Percentiles rank a stretch among this genome's conserved stretches.
phyloP scores from a whole-genome alignment of 1,140 invertebrate species.

The Melitaea cinxia region DNA sequence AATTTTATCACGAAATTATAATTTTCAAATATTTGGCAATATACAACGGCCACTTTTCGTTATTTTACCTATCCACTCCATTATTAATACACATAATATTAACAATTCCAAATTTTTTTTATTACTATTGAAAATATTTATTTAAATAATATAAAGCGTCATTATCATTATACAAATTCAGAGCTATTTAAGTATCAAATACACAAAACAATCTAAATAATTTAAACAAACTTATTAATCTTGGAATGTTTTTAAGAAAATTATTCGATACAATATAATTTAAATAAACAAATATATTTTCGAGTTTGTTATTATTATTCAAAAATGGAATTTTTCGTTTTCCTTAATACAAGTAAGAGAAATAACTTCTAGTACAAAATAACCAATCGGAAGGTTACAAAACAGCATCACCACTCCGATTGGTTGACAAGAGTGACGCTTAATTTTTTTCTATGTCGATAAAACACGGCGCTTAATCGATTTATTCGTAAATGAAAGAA shows the following conservation, averaged over 20 bases:
- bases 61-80: slow-evolving; percentile 1
- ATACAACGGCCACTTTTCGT: too few species aligned
- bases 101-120: background rate
- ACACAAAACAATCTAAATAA: background rate
- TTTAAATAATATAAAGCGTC: slow-evolving; percentile 7
- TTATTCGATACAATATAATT: background rate
- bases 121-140: background rate
- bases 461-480: slow-evolving; percentile 7
- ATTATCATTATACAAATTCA: background rate
- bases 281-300: background rate
- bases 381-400: slow-evolving; percentile 2
- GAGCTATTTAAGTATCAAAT: background rate
- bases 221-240: background rate
- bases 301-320: background rate
- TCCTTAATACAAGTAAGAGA: slow-evolving; percentile 23
- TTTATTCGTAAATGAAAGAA: slow-evolving; percentile 12
- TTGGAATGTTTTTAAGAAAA: background rate
- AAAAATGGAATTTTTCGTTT: background rate
- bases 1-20: too few species aligned
- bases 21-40: too few species aligned
- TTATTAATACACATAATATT: background rate
- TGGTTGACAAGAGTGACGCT: slow-evolving; percentile 13
- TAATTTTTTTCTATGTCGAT: slow-evolving; percentile 3
- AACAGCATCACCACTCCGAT: background rate
- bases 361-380: slow-evolving; percentile 14